A percentile compares a stretch with the other conserved stretches of the same genome.
These are phyloP conservation scores for Labeo calbasu DNA, from an alignment of 2,797 vertebrate species.

Conservation along the genomic window DNA sequence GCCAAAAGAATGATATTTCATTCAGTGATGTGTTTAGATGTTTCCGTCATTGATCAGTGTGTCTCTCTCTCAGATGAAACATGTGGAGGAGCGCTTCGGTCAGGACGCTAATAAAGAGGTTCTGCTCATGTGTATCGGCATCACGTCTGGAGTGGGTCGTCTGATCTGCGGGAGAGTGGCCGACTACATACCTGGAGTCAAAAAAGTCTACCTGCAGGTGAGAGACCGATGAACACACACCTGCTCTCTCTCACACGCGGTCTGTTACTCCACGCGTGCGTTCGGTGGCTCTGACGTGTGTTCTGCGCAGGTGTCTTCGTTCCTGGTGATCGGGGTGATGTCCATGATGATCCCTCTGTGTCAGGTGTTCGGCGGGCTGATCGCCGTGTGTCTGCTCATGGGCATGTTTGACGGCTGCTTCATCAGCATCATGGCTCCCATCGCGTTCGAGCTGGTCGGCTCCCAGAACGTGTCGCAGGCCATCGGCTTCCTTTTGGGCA, in stretches of 20 bases:
- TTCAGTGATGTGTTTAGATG: background rate
- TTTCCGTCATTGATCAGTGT: background rate
- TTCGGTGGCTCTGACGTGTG: too few relatives aligned
- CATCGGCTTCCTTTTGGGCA: conserved; percentile 93
- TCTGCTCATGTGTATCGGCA: conserved; percentile 90
- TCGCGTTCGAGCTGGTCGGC: conserved; percentile 94
- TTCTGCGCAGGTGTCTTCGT: conserved; percentile 85
- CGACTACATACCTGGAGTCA: conserved; percentile 89
- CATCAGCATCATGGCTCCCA: conserved; percentile 97
- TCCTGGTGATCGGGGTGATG: conserved; percentile 93
- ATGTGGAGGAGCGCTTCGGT: conserved; percentile 86
- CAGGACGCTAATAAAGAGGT: conserved; percentile 80
- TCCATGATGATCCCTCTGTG: conserved; percentile 98
- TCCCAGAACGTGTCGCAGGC: conserved; percentile 90
- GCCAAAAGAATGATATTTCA: background rate
- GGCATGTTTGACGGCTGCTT: conserved; percentile 97
- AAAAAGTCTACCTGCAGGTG: conserved; percentile 96
- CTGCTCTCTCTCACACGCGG: too few relatives aligned
- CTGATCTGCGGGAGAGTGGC: conserved; percentile 90
- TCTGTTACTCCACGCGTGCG: too few relatives aligned
- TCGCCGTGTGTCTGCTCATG: conserved; percentile 94
- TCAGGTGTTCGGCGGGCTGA: conserved; percentile 83
- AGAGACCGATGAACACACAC: conserved; percentile 5
- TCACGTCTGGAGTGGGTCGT: conserved; percentile 91
- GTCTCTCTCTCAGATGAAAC: conserved; percentile 83